phyloP scores from a whole-genome alignment of 1,140 invertebrate genomes.

The Diorhabda sublineata region DNA sequence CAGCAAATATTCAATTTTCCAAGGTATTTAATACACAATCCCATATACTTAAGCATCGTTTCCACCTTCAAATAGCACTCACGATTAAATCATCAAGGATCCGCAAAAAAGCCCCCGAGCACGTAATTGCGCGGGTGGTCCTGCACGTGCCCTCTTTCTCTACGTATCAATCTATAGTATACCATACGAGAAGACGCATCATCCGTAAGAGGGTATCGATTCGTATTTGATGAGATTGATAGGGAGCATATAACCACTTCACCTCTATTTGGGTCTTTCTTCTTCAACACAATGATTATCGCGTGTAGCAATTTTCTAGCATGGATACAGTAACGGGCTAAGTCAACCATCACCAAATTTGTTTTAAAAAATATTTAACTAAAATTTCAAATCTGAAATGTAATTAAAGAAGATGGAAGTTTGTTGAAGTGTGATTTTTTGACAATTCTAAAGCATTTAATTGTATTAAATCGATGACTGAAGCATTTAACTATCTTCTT shows the following conservation, averaged over 20 bases:
- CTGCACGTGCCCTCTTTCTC: background rate
- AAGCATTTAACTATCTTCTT: too few relatives aligned
- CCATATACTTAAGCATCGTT: background rate
- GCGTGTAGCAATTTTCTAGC: too few relatives aligned
- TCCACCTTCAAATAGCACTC: background rate
- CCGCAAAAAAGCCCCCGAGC: background rate
- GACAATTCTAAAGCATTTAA: too few relatives aligned
- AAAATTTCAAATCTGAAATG: too few relatives aligned
- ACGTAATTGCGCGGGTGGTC: background rate
- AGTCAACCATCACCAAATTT: too few relatives aligned
- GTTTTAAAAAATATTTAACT: too few relatives aligned
- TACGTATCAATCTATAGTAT: background rate
- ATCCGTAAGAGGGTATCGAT: background rate
- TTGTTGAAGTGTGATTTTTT: too few relatives aligned
- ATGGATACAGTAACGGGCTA: too few relatives aligned
- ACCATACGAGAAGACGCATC: background rate
- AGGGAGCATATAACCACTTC: background rate
- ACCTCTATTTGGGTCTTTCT: background rate
- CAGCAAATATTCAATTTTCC: too few relatives aligned
- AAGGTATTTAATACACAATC: too few relatives aligned
- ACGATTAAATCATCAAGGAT: background rate
- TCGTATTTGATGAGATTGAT: background rate
- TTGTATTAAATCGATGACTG: too few relatives aligned
- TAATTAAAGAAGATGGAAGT: too few relatives aligned
- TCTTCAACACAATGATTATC: background rate